Conservation (phyloP, 2,113 vertebrate genomes). For the Pantherophis guttatus region DNA sequence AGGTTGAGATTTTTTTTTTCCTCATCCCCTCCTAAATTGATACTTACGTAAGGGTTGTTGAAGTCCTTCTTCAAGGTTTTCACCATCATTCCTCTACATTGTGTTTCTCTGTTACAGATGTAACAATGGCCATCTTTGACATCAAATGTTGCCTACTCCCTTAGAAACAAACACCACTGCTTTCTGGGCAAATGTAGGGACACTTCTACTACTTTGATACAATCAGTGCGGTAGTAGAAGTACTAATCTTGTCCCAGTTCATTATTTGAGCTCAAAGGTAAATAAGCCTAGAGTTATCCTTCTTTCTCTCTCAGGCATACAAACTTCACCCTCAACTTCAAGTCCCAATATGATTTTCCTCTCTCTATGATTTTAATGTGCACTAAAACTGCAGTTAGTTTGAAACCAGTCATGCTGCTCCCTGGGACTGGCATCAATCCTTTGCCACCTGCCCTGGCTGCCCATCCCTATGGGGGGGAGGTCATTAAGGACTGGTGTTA, state of each 20-base stretch:
- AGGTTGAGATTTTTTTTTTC: not conserved
- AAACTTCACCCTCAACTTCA: not conserved
- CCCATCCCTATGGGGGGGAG: not conserved
- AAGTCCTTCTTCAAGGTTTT: not conserved
- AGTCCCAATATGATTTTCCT: not conserved
- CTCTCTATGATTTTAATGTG: not conserved
- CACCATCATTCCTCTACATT: not conserved
- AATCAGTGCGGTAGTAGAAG: too few species aligned
- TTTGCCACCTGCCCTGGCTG: not conserved
- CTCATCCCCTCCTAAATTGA: not conserved
- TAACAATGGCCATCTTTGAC: not conserved
- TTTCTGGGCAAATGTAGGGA: not conserved
- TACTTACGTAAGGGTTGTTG: not conserved
- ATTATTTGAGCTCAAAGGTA: not conserved
- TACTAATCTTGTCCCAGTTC: not conserved
- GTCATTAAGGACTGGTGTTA: not conserved
- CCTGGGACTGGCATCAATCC: not conserved
- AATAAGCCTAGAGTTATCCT: not conserved
- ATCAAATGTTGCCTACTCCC: not conserved
- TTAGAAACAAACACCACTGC: not conserved
- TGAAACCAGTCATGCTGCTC: not conserved
- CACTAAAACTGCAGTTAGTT: not conserved
- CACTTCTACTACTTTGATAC: not conserved
- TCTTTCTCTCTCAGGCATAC: not conserved
- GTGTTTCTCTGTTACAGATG: not conserved